Evolutionary conservation across 2,888 invertebrate genomes (phyloP).

Genomic region (Meliscaeva auricollis): DNA sequence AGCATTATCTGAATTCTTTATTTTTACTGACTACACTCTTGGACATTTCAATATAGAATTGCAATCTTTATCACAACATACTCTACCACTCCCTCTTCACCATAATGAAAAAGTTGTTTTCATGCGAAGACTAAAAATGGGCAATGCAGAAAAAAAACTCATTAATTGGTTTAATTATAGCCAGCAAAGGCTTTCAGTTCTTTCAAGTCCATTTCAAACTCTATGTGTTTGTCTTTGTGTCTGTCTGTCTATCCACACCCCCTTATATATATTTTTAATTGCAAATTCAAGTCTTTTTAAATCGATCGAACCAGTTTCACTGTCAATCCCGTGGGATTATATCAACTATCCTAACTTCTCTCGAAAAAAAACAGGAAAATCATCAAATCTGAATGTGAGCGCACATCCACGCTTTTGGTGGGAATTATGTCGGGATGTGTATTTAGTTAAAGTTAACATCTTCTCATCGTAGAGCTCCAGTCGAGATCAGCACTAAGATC

Average conservation of each 20-base stretch:
- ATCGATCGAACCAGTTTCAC: constrained; percentile 59
- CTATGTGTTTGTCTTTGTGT: constrained; percentile 1
- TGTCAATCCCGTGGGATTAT: constrained; percentile 71
- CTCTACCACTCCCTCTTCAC: not conserved
- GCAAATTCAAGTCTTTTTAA: constrained; percentile 15
- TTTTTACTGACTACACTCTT: not conserved
- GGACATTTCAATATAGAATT: constrained; percentile 11
- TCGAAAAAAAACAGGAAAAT: constrained; percentile 50
- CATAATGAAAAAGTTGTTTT: not conserved
- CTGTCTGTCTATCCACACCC: constrained; percentile 14
- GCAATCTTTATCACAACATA: constrained; percentile 9
- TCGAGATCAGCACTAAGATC: constrained; percentile 19
- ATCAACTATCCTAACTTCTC: constrained; percentile 2
- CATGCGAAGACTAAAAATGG: not conserved
- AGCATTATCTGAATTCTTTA: not conserved
- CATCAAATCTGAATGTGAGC: constrained; percentile 30
- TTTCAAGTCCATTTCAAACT: constrained; percentile 40
- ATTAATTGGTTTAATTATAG: constrained; percentile 62
- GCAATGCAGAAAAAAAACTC: constrained; percentile 11
- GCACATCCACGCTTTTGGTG: constrained; percentile 42
- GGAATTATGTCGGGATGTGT: constrained; percentile 62
- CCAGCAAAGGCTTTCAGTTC: constrained; percentile 40
- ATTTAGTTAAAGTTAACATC: constrained; percentile 52
- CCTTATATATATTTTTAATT: constrained; percentile 18
- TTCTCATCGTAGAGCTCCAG: constrained; percentile 33